Evolutionary conservation across 2,797 vertebrate genomes (phyloP).

Genomic region (Hephaestus fuliginosus): DNA sequence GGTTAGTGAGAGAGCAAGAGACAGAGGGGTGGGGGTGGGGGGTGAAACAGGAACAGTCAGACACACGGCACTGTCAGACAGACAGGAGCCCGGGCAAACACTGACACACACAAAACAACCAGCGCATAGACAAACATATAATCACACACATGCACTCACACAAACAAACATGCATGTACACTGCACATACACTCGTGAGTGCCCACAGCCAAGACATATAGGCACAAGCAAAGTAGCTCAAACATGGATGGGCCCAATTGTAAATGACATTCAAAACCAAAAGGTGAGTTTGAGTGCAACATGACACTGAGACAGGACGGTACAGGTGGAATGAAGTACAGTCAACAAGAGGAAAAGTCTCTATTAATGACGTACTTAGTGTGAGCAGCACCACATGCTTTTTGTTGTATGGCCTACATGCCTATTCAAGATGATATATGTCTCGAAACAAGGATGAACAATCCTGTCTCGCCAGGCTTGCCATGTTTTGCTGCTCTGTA

Average conservation of each 20-base stretch:
- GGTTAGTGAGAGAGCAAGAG: conserved; percentile 70
- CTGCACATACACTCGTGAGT: conserved; percentile 19
- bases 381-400: background rate
- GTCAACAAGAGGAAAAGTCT: conserved; percentile 16
- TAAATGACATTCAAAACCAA: conserved; percentile 75
- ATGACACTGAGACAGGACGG: conserved; percentile 18
- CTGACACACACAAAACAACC: conserved; percentile 45
- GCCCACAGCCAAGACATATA: conserved; percentile 33
- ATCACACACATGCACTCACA: conserved; percentile 32
- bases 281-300: conserved; percentile 67
- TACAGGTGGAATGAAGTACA: conserved; percentile 50
- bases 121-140: conserved; percentile 35
- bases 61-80: conserved; percentile 71
- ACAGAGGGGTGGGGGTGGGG: conserved; percentile 45
- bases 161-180: conserved; percentile 46
- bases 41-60: conserved; percentile 76
- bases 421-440: conserved; percentile 16
- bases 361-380: conserved; percentile 23
- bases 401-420: conserved; percentile 4
- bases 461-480: conserved; percentile 25
- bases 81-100: conserved; percentile 70
- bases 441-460: conserved; percentile 27
- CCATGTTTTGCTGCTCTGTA: conserved; percentile 32
- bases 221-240: conserved; percentile 70
- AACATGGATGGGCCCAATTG: conserved; percentile 49